phyloP scores from a whole-genome alignment of 2,113 vertebrate species.

The Pomatostomus ruficeps region DNA sequence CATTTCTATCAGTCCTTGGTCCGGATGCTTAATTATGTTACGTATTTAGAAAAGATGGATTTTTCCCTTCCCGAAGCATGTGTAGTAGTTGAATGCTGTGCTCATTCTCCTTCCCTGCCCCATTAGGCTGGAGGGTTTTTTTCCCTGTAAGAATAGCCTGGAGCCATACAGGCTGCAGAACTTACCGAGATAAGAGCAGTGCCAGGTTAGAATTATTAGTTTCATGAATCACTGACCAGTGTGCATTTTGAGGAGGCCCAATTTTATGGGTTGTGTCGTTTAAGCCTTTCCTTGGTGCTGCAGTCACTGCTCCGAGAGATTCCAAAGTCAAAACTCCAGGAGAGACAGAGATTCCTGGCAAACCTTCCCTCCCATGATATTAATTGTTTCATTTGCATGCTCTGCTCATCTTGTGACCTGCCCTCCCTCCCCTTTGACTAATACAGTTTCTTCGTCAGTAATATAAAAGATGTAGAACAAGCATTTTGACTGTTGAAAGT shows the following conservation, averaged over 20 bases:
- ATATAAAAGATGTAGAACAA: constrained; percentile 53
- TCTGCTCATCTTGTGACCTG: constrained; percentile 22
- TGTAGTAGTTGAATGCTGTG: not conserved
- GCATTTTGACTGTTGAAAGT: constrained; percentile 55
- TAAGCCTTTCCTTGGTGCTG: not conserved
- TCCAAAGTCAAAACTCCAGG: not conserved
- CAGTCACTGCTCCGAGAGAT: not conserved
- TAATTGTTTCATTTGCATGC: constrained; percentile 49
- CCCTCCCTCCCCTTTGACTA: constrained; percentile 45
- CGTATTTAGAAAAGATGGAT: constrained; percentile 39
- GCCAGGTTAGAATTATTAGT: constrained; percentile 5
- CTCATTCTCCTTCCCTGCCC: constrained; percentile 11
- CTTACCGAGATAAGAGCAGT: not conserved
- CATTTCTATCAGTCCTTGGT: constrained; percentile 8
- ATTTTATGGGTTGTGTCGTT: not conserved
- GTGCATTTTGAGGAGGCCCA: not conserved
- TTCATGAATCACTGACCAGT: constrained; percentile 28
- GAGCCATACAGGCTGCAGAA: not conserved
- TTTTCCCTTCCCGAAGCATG: not conserved
- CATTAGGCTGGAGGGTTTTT: not conserved
- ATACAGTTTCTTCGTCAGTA: not conserved
- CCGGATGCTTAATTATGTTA: not conserved
- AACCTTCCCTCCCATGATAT: not conserved
- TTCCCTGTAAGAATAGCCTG: constrained; percentile 7
- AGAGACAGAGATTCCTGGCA: not conserved